These are phyloP conservation scores for Microcebus tavaratra DNA, from an alignment of 2,113 vertebrate genomes.

Conservation along the genomic window DNA sequence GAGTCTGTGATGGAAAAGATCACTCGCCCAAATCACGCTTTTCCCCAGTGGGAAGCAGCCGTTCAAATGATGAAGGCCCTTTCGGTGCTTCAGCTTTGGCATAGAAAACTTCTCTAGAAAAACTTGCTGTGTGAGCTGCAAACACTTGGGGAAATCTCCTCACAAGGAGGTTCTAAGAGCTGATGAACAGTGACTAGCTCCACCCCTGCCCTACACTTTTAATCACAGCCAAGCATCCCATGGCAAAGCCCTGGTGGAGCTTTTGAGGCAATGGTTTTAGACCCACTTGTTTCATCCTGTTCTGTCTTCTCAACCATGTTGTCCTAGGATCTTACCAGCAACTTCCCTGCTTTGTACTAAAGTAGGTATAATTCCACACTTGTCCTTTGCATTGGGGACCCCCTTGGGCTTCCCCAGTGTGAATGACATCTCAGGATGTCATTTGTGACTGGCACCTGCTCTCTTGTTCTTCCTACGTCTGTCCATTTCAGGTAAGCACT, in stretches of 20 bases:
- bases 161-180: background rate
- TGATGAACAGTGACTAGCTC: background rate
- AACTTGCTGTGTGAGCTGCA: background rate
- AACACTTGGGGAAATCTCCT: background rate
- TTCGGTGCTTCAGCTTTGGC: background rate
- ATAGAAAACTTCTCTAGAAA: background rate
- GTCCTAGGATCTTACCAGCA: background rate
- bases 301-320: background rate
- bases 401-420: background rate
- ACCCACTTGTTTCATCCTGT: background rate
- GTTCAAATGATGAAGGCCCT: background rate
- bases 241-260: background rate
- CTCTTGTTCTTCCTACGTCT: background rate
- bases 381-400: background rate
- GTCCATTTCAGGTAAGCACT: background rate
- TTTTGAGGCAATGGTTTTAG: background rate
- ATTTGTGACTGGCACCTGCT: no score
- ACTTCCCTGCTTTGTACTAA: background rate
- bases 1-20: background rate
- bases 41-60: background rate
- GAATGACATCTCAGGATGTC: background rate
- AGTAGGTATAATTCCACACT: background rate
- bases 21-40: background rate
- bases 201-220: background rate
- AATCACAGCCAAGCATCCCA: background rate